Evolutionary conservation across 2,113 vertebrate species (phyloP), one percentile per base, ranked within the genome.

Genomic region (Cettia cetti): DNA sequence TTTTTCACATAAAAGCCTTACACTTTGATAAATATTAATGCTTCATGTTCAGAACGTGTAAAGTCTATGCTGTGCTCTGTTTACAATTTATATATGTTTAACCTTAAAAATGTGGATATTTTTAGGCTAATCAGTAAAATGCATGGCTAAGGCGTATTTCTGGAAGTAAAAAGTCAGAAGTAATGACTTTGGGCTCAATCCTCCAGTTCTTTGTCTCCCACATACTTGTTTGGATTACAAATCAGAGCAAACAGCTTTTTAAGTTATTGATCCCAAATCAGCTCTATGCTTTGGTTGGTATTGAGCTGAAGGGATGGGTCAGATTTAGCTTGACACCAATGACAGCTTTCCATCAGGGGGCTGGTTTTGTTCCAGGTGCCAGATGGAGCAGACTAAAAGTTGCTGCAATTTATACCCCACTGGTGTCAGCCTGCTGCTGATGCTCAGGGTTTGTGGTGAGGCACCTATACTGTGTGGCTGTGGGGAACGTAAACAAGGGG

Each of bases 341-440:
- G 89, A 87, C 82, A 87, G 42, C 84, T 92, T 76, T 90, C 79
- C 44, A 68, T 95, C 71, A 60, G 63, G 74, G 78, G 54, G n/a
- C 82, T 92, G 79, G 47, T 90, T 92, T 93, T 47, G 31, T 86
- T 94, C 85, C 94, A 94, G 82, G 85, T 91, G 79, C 92, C 90
- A 90, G 59, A 88, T 82, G 78, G 90, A 96, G 50, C 71, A 52
- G 70, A 42, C 39, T 85, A 27, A 61, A 91, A 91, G 85, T 63
- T 82, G 35, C 56, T 94, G 71, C 44, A 59, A 2, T 86, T 86
- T 80, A 18, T 79, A 87, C 66, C 63, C 85, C 30, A 2, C n/a
- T 59, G 57, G 49, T 94, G 52, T 91, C 63, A 76, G 53, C 69
- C 77, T 84, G 65, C 57, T 94, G 77, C 26, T 85, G 89, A 8